Evolutionary conservation across 2,797 vertebrate genomes (phyloP).

Genomic region (Poeciliopsis infans): DNA sequence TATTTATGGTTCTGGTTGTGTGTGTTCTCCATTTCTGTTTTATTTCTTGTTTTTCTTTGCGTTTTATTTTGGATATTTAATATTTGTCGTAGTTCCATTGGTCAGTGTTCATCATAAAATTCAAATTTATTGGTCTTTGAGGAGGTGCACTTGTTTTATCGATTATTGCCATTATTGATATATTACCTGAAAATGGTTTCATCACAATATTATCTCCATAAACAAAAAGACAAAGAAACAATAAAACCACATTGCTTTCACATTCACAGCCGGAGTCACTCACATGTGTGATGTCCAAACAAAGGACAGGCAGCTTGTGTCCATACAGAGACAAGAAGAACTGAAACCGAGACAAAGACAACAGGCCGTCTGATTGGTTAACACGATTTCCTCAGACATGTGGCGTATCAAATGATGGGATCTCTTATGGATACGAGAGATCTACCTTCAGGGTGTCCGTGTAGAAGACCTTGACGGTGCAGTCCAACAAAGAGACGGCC

Average conservation of each 20-base stretch:
- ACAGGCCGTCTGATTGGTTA: neutral
- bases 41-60: too few relatives aligned
- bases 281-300: conserved; percentile 96
- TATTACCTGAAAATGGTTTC: too few relatives aligned
- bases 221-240: too few relatives aligned
- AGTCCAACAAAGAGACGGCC: conserved; percentile 92
- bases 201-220: too few relatives aligned
- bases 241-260: neutral
- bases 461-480: conserved; percentile 96
- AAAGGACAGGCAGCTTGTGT: conserved; percentile 97
- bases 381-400: neutral
- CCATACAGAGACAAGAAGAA: conserved; percentile 98
- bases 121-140: too few relatives aligned
- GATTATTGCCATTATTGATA: too few relatives aligned
- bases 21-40: too few relatives aligned
- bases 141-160: too few relatives aligned
- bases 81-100: too few relatives aligned
- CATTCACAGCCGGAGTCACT: conserved; percentile 72
- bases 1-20: too few relatives aligned
- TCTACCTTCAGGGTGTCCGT: conserved; percentile 92
- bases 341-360: conserved; percentile 71
- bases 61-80: too few relatives aligned
- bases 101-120: too few relatives aligned
- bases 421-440: fast-evolving
- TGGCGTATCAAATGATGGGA: neutral